phyloP scores from a whole-genome alignment of 2,888 invertebrate genomes.

The Epinotia ramella region DNA sequence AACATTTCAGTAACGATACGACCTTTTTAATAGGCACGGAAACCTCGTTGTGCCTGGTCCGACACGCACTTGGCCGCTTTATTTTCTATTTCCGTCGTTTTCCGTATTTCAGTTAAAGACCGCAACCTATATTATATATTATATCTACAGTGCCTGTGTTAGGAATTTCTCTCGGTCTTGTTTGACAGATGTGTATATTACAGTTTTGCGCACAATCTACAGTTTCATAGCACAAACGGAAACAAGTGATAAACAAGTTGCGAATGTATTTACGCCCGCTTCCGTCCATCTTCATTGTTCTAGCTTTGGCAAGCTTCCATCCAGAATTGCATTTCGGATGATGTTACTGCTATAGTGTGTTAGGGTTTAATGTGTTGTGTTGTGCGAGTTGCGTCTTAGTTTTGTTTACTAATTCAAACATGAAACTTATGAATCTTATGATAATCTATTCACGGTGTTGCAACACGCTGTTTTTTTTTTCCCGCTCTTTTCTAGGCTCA shows the following conservation, averaged over 20 bases:
- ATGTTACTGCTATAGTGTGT: slow-evolving; percentile 12
- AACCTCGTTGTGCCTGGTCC: no score
- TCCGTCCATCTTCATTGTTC: slow-evolving; percentile 41
- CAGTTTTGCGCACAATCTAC: slow-evolving; percentile 10
- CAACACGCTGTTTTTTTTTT: no score
- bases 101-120: no score
- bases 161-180: background rate
- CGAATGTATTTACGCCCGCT: slow-evolving; percentile 38
- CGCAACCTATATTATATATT: no score
- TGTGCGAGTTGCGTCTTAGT: background rate
- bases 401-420: background rate
- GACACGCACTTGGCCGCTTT: no score
- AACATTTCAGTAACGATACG: no score
- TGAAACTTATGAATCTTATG: no score
- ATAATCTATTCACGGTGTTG: no score
- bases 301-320: slow-evolving; percentile 39
- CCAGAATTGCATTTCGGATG: slow-evolving; percentile 16
- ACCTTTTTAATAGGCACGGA: no score
- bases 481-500: no score
- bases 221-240: slow-evolving; percentile 31
- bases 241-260: slow-evolving; percentile 40
- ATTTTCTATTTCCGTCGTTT: no score
- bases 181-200: background rate
- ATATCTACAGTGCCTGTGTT: no score
- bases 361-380: background rate